Conservation (phyloP, 2,888 invertebrate genomes). For the Andricus quercusramuli region DNA sequence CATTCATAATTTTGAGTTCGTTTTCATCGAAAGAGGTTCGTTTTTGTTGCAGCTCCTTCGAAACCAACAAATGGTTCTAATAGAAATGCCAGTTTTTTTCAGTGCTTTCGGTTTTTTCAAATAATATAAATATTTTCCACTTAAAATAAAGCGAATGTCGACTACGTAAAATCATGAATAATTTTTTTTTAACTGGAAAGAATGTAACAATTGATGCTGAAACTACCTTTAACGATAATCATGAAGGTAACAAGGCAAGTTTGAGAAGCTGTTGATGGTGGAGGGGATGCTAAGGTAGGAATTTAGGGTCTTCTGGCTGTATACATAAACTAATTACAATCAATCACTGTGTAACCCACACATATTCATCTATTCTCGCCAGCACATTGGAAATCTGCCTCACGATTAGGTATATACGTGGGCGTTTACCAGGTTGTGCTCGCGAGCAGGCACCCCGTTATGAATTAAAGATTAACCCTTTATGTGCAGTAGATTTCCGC, state of each 20-base stretch:
- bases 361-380: constrained; percentile 42
- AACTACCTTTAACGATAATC: background rate
- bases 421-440: constrained; percentile 47
- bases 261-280: constrained; percentile 48
- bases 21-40: too few relatives aligned
- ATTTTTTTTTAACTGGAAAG: too few relatives aligned
- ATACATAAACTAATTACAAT: constrained; percentile 69
- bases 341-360: constrained; percentile 61
- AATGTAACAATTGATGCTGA: too few relatives aligned
- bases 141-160: too few relatives aligned
- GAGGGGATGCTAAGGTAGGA: background rate
- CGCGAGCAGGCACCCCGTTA: constrained; percentile 59
- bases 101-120: too few relatives aligned
- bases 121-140: too few relatives aligned
- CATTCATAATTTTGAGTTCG: too few relatives aligned
- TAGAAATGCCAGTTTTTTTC: too few relatives aligned
- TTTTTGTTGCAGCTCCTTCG: too few relatives aligned
- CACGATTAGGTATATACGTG: constrained; percentile 27
- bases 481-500: constrained; percentile 62
- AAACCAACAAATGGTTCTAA: too few relatives aligned
- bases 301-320: constrained; percentile 50
- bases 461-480: constrained; percentile 70
- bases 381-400: constrained; percentile 44
- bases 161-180: too few relatives aligned
- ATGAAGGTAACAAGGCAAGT: constrained; percentile 23